These are phyloP conservation scores for Brachionus angularis DNA, from an alignment of 1,140 invertebrate species.

Conservation along the genomic window DNA sequence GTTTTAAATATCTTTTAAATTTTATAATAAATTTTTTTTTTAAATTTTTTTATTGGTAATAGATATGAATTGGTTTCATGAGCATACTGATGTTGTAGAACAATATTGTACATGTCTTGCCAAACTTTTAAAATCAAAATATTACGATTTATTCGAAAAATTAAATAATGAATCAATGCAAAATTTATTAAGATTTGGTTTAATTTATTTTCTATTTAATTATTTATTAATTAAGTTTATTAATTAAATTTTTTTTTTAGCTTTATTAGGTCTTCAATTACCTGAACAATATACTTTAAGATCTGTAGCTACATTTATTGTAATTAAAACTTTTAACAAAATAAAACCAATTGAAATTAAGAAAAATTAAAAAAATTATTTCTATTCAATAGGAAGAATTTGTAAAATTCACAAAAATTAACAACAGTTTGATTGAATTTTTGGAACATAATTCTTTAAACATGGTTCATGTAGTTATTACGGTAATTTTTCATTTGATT, in stretches of 20 bases:
- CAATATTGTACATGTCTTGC: constrained; percentile 39
- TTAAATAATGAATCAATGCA: constrained; percentile 13
- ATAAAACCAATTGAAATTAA: not conserved
- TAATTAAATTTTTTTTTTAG: not conserved
- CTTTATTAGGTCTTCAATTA: constrained; percentile 33
- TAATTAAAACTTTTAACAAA: not conserved
- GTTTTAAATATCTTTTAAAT: not conserved
- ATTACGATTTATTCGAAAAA: constrained; percentile 40
- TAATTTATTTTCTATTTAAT: not conserved
- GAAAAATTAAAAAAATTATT: not conserved
- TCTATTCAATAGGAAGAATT: constrained; percentile 29
- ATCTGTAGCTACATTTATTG: constrained; percentile 36
- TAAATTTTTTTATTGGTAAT: not conserved
- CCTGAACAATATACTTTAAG: constrained; percentile 40
- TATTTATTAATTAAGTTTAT: not conserved
- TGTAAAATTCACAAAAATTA: constrained; percentile 35
- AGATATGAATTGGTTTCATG: constrained; percentile 44
- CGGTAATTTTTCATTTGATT: not conserved
- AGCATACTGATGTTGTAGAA: constrained; percentile 41
- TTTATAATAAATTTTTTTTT: not conserved
- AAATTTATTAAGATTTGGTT: constrained; percentile 40
- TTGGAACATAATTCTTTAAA: constrained; percentile 16
- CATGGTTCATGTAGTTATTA: constrained; percentile 11
- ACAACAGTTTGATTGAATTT: constrained; percentile 35
- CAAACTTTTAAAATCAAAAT: constrained; percentile 42